Percentiles rank a stretch among this genome's conserved stretches.
phyloP scores from a whole-genome alignment of 1,140 invertebrate species.

The Drosophila hydei region DNA sequence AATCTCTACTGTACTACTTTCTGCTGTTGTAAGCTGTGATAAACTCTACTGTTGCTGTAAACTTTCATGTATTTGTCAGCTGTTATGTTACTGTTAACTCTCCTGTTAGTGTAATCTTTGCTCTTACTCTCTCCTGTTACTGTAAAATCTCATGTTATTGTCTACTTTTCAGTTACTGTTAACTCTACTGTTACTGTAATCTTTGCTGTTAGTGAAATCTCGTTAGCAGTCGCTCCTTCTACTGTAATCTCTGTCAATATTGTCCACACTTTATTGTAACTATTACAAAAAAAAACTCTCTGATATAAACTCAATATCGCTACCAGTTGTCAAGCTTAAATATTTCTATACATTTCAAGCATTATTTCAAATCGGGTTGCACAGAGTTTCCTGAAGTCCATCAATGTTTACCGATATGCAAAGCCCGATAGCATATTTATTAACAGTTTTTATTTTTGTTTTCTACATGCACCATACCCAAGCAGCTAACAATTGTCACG shows the following conservation, averaged over 20 bases:
- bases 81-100: no score
- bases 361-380: not conserved
- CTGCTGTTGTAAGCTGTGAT: no score
- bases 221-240: no score
- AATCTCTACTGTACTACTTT: no score
- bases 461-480: conserved; percentile 19
- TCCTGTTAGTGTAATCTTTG: no score
- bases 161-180: not conserved
- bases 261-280: no score
- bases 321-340: not conserved
- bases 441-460: not conserved
- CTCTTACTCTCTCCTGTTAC: not conserved
- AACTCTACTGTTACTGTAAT: not conserved
- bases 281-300: no score
- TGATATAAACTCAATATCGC: no score
- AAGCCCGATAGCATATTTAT: conserved; percentile 14
- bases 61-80: no score
- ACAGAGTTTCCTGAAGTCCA: conserved; percentile 5
- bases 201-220: not conserved
- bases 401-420: not conserved
- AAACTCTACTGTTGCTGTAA: no score
- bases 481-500: conserved; percentile 42
- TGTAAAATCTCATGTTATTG: not conserved
- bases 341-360: not conserved
- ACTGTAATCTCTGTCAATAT: no score